Conservation (phyloP, 2,113 vertebrate species). For the Podarcis muralis region DNA sequence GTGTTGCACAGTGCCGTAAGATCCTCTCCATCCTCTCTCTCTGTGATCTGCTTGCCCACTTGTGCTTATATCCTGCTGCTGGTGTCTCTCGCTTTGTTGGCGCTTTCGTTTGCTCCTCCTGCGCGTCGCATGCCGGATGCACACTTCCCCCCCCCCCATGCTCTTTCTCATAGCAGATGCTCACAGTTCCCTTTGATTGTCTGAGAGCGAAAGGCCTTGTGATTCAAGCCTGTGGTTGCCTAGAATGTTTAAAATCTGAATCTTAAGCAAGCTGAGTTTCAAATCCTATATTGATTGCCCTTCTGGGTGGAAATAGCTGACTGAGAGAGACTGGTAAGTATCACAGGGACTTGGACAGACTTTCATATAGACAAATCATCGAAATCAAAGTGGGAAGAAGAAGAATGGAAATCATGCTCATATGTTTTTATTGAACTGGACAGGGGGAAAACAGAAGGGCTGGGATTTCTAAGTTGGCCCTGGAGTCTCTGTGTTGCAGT, state of each 20-base stretch:
- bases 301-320: constrained; percentile 26
- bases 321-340: neutral
- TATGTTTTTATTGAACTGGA: neutral
- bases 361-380: neutral
- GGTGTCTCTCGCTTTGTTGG: constrained; percentile 38
- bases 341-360: constrained; percentile 16
- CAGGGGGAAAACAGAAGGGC: neutral
- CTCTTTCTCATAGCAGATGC: constrained; percentile 28
- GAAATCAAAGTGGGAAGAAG: neutral
- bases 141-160: constrained; percentile 20
- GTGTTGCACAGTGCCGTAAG: constrained; percentile 41
- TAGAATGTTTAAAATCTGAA: neutral
- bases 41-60: constrained; percentile 53
- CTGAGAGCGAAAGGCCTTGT: neutral
- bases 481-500: constrained; percentile 14
- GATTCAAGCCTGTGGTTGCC: neutral
- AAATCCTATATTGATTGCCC: neutral
- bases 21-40: constrained; percentile 38
- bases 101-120: constrained; percentile 32
- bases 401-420: neutral
- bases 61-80: constrained; percentile 42
- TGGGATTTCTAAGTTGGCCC: neutral
- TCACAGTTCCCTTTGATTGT: neutral
- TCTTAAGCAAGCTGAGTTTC: constrained; percentile 9
- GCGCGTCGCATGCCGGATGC: constrained; percentile 55